These are phyloP conservation scores for Spodoptera exigua DNA, from an alignment of 2,888 invertebrate species.

Conservation along the genomic window DNA sequence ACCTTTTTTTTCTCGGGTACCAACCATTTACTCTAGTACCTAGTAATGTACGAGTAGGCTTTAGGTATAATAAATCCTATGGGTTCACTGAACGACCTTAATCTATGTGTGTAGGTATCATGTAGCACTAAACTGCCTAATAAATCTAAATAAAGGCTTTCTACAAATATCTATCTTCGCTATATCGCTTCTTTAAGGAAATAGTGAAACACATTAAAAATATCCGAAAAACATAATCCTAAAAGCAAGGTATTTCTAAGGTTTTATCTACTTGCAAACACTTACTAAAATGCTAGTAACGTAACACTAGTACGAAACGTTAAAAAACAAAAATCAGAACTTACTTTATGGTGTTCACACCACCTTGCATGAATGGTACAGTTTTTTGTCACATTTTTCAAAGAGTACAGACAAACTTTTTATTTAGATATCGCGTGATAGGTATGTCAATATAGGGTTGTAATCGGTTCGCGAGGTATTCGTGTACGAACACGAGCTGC, in stretches of 20 bases:
- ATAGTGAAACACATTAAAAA: neutral
- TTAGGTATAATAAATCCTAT: conserved; percentile 24
- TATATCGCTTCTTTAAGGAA: neutral
- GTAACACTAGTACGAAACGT: too few relatives aligned
- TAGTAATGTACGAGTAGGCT: neutral
- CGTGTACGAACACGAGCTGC: conserved; percentile 49
- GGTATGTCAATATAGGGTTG: conserved; percentile 53
- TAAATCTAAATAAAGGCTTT: neutral
- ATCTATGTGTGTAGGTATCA: conserved; percentile 17
- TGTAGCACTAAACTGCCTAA: conserved; percentile 9
- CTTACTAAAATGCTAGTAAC: conserved; percentile 16
- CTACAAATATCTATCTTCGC: neutral
- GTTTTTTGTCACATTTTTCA: conserved; percentile 50
- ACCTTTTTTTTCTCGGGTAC: too few relatives aligned
- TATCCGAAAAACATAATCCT: neutral
- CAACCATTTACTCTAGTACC: too few relatives aligned
- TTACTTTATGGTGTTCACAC: conserved; percentile 39
- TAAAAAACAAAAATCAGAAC: conserved; percentile 31
- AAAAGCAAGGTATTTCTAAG: conserved; percentile 20
- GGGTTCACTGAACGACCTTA: conserved; percentile 48
- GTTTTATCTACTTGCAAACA: conserved; percentile 16
- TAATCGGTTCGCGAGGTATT: conserved; percentile 22
- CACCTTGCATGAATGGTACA: conserved; percentile 38
- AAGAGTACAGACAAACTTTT: conserved; percentile 41
- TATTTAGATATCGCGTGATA: conserved; percentile 51